phyloP scores from a whole-genome alignment of 2,113 vertebrate species.

The Butorides virescens region DNA sequence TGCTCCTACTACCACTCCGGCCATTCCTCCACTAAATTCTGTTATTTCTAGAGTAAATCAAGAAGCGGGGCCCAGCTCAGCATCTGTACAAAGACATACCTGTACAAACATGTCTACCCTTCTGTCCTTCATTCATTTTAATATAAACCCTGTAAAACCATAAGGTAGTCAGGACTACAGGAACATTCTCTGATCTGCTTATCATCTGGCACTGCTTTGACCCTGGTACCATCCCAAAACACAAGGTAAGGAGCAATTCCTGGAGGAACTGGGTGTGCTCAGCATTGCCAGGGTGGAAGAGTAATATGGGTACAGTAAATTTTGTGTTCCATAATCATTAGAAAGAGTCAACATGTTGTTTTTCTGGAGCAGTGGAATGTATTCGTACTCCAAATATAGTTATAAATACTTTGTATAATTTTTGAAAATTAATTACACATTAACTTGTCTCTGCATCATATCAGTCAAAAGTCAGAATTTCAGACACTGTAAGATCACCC shows the following conservation, averaged over 20 bases:
- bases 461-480: background rate
- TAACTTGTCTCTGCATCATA: background rate
- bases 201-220: background rate
- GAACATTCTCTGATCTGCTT: background rate
- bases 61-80: background rate
- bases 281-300: background rate
- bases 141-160: background rate
- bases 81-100: background rate
- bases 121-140: background rate
- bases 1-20: background rate
- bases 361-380: background rate
- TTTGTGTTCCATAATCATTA: background rate
- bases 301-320: background rate
- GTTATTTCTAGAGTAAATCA: background rate
- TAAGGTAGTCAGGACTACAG: background rate
- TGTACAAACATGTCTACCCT: background rate
- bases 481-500: background rate
- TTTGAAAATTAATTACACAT: background rate
- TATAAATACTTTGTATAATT: background rate
- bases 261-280: background rate
- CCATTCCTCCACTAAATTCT: background rate
- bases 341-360: background rate
- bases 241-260: background rate
- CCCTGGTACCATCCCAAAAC: background rate
- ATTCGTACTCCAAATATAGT: background rate